These are phyloP conservation scores for Smittia sp. DNA, from an alignment of 2,888 invertebrate species.

Conservation along the genomic window DNA sequence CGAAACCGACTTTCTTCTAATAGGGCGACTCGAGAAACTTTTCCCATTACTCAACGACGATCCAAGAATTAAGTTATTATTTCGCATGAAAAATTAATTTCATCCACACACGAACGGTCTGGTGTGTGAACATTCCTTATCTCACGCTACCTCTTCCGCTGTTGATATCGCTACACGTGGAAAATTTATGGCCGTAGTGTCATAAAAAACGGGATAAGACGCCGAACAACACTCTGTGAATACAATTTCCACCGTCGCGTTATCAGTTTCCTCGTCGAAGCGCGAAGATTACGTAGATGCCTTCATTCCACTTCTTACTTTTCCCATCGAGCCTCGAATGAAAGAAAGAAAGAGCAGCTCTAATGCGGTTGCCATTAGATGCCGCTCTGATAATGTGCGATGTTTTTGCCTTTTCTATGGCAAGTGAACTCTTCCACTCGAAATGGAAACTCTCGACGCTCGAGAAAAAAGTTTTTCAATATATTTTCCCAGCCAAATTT, in stretches of 20 bases:
- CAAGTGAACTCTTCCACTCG: not conserved
- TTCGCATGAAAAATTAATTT: not conserved
- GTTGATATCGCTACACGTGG: not conserved
- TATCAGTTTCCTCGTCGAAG: not conserved
- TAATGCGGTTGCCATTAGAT: not conserved
- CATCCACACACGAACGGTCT: no score
- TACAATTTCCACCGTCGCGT: not conserved
- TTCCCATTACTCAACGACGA: not conserved
- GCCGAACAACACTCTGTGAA: no score
- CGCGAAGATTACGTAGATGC: not conserved
- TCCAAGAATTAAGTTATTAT: not conserved
- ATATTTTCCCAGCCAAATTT: not conserved
- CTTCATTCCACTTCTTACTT: not conserved
- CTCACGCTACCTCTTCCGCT: not conserved
- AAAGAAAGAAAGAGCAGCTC: not conserved
- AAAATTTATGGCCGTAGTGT: not conserved
- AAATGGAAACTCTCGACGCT: not conserved
- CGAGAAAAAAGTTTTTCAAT: slow-evolving; percentile 13
- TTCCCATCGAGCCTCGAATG: no score
- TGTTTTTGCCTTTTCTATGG: not conserved
- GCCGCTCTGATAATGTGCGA: not conserved
- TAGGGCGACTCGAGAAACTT: not conserved
- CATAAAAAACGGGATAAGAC: not conserved
- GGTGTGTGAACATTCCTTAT: not conserved
- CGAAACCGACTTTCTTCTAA: no score